Conservation (phyloP, 2,797 vertebrate species). For the Eulemur coronatus region DNA sequence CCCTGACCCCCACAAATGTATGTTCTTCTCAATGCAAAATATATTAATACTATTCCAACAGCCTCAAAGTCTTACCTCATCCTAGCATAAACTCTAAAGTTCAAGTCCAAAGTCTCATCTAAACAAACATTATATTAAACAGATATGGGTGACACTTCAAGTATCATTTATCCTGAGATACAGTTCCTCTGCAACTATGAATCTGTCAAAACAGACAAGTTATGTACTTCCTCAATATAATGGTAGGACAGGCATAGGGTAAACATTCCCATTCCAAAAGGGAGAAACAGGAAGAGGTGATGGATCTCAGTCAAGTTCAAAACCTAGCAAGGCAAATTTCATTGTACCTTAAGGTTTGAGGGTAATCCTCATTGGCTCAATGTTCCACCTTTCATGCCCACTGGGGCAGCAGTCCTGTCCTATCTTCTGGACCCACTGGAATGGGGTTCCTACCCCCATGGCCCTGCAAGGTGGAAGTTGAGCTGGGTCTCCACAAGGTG, state of each 20-base stretch:
- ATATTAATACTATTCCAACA: not conserved
- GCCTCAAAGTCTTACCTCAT: not conserved
- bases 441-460: too few species aligned
- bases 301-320: not conserved
- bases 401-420: not conserved
- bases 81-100: not conserved
- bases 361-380: not conserved
- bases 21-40: not conserved
- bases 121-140: not conserved
- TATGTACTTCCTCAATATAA: not conserved
- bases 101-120: not conserved
- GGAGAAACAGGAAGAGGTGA: not conserved
- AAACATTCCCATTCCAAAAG: not conserved
- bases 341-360: not conserved
- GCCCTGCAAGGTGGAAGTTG: too few species aligned
- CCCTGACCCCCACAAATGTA: not conserved
- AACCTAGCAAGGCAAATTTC: not conserved
- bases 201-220: not conserved
- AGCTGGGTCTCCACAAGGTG: not conserved
- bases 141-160: not conserved
- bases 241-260: too few species aligned
- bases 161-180: not conserved
- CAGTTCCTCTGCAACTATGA: not conserved
- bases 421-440: not conserved
- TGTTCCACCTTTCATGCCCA: not conserved